Evolutionary conservation across 2,888 invertebrate genomes (phyloP).

Genomic region (Bembecia ichneumoniformis): DNA sequence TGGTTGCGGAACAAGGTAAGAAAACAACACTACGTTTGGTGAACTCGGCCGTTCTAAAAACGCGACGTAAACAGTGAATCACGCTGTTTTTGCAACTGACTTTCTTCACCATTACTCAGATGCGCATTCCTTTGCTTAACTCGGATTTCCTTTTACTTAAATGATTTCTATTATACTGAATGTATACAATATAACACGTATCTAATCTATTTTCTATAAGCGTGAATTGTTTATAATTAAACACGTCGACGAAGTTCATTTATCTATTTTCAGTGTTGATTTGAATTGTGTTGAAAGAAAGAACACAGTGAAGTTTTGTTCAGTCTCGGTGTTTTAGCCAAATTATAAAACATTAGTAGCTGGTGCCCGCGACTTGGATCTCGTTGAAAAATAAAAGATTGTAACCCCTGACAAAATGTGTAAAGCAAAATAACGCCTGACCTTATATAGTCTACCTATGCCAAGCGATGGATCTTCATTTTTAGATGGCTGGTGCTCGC

Average conservation of each 20-base stretch:
- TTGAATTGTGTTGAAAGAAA: slow-evolving; percentile 7
- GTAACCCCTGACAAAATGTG: too few relatives aligned
- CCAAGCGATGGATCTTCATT: too few relatives aligned
- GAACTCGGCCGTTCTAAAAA: slow-evolving; percentile 32
- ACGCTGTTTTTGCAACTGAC: slow-evolving; percentile 23
- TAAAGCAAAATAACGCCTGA: too few relatives aligned
- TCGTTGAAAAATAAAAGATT: too few relatives aligned
- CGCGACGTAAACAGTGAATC: slow-evolving; percentile 36
- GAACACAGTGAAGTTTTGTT: slow-evolving; percentile 11
- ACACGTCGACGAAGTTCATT: slow-evolving; percentile 1
- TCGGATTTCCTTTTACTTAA: slow-evolving; percentile 2
- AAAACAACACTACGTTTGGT: slow-evolving; percentile 32
- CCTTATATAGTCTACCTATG: too few relatives aligned
- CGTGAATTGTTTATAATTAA: not conserved
- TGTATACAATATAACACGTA: too few relatives aligned
- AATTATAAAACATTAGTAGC: too few relatives aligned
- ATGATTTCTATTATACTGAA: too few relatives aligned
- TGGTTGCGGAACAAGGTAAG: slow-evolving; percentile 58
- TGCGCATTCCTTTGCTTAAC: slow-evolving; percentile 15
- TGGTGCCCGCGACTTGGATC: too few relatives aligned
- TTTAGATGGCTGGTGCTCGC: too few relatives aligned
- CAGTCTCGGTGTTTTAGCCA: not conserved
- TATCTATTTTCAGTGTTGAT: slow-evolving; percentile 1
- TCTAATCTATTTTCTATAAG: too few relatives aligned
- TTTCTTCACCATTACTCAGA: slow-evolving; percentile 16